Conservation (phyloP, 2,888 invertebrate species). For the Conistra vaccinii region DNA sequence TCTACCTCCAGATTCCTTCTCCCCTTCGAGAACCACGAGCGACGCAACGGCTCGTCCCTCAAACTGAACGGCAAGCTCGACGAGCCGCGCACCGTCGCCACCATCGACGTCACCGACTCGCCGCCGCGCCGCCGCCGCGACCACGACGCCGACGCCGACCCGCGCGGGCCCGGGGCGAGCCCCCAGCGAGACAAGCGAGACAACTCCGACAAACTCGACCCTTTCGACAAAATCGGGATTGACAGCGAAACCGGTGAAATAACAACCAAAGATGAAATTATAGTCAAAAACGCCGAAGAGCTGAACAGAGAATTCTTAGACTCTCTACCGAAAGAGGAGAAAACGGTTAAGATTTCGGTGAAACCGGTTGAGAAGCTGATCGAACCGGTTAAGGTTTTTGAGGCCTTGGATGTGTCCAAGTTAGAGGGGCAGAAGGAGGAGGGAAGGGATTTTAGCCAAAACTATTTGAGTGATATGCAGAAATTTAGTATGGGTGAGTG, state of each 20-base stretch:
- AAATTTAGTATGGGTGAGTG: slow-evolving; percentile 77
- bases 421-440: slow-evolving; percentile 49
- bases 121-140: too few species aligned
- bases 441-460: slow-evolving; percentile 57
- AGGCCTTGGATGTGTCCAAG: neutral
- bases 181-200: too few species aligned
- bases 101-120: slow-evolving; percentile 85
- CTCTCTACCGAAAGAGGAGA: slow-evolving; percentile 80
- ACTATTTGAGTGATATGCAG: slow-evolving; percentile 70
- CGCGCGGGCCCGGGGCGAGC: too few species aligned
- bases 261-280: slow-evolving; percentile 76
- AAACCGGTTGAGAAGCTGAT: slow-evolving; percentile 83
- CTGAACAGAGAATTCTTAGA: slow-evolving; percentile 86
- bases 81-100: slow-evolving; percentile 76
- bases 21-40: slow-evolving; percentile 92
- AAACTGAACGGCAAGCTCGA: slow-evolving; percentile 79
- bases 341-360: slow-evolving; percentile 77
- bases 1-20: slow-evolving; percentile 90
- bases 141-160: too few species aligned
- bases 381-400: slow-evolving; percentile 73
- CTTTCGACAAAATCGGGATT: slow-evolving; percentile 26
- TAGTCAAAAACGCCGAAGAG: slow-evolving; percentile 82
- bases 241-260: slow-evolving; percentile 73
- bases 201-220: slow-evolving; percentile 19
- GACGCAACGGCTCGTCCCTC: slow-evolving; percentile 77